Percentiles rank a stretch among this genome's conserved stretches.
These are phyloP conservation scores for Pollenia griseotomentosa DNA, from an alignment of 2,888 invertebrate genomes.

Conservation along the genomic window DNA sequence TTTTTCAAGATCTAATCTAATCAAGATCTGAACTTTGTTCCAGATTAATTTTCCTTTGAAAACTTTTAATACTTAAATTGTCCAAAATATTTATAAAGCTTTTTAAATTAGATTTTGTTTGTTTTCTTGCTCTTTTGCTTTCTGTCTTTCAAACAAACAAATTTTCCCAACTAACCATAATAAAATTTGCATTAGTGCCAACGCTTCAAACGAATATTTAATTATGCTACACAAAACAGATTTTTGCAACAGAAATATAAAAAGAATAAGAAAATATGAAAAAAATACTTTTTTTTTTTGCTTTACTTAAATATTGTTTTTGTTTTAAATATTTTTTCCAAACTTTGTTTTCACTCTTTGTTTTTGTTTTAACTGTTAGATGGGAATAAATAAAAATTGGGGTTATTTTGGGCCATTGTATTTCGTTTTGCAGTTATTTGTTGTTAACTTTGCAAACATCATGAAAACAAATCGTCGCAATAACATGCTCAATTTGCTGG, in stretches of 20 bases:
- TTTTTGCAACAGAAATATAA: not conserved
- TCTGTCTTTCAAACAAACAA: not conserved
- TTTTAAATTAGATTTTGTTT: slow-evolving; percentile 14
- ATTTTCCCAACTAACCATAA: not conserved
- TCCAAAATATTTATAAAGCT: not conserved
- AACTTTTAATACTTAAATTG: not conserved
- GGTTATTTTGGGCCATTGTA: not conserved
- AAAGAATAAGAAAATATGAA: not conserved
- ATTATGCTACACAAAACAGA: slow-evolving; percentile 15
- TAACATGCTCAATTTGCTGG: slow-evolving; percentile 15
- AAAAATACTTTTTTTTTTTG: not conserved
- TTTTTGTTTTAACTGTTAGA: not conserved
- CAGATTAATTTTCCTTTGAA: not conserved
- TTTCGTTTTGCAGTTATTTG: slow-evolving; percentile 46
- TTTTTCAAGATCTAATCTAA: not conserved
- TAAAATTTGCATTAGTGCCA: too few relatives aligned
- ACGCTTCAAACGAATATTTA: slow-evolving; percentile 16
- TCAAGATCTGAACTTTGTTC: too few relatives aligned
- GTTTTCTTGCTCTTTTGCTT: not conserved
- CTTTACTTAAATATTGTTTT: not conserved
- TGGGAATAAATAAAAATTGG: too few relatives aligned
- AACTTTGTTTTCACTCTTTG: not conserved
- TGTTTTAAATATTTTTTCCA: not conserved
- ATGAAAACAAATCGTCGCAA: slow-evolving; percentile 60
- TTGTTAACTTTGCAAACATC: slow-evolving; percentile 64